Evolutionary conservation across 2,888 invertebrate species (phyloP).

Genomic region (Corythucha ciliata): DNA sequence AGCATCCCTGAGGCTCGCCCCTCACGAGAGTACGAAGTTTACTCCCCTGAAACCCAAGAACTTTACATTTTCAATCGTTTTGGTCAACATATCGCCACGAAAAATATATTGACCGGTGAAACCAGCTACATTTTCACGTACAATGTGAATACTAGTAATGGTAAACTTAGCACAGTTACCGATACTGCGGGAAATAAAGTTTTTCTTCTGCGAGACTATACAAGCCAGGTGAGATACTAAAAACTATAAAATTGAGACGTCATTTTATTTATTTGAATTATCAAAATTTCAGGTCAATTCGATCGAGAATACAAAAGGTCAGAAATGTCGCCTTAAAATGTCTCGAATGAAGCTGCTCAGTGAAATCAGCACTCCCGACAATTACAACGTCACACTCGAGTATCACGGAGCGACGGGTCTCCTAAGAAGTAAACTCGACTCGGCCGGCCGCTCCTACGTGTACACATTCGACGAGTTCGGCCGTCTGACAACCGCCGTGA

Average conservation of each 20-base stretch:
- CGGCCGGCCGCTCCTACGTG: slow-evolving; percentile 80
- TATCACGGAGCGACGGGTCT: slow-evolving; percentile 86
- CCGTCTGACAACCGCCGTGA: slow-evolving; percentile 78
- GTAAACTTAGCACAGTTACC: slow-evolving; percentile 85
- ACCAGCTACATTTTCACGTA: slow-evolving; percentile 89
- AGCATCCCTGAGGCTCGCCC: slow-evolving; percentile 79
- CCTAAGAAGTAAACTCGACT: slow-evolving; percentile 77
- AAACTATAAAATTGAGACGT: background rate
- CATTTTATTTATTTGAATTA: background rate
- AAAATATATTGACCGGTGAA: slow-evolving; percentile 90
- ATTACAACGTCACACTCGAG: slow-evolving; percentile 87
- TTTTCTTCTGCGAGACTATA: slow-evolving; percentile 70
- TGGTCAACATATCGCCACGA: slow-evolving; percentile 89
- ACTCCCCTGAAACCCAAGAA: slow-evolving; percentile 83
- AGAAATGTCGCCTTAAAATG: slow-evolving; percentile 82
- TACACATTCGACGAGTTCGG: slow-evolving; percentile 95
- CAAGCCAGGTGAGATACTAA: slow-evolving; percentile 49
- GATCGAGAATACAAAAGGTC: slow-evolving; percentile 87
- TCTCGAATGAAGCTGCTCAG: slow-evolving; percentile 87
- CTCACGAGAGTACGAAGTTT: slow-evolving; percentile 83
- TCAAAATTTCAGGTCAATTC: slow-evolving; percentile 60
- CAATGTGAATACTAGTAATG: slow-evolving; percentile 92
- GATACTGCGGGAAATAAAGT: slow-evolving; percentile 88
- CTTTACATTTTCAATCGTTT: slow-evolving; percentile 87
- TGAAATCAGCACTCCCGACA: slow-evolving; percentile 82